Evolutionary conservation across 2,113 vertebrate species (phyloP), one percentile per base, ranked within the genome.

Genomic region (Cettia cetti): DNA sequence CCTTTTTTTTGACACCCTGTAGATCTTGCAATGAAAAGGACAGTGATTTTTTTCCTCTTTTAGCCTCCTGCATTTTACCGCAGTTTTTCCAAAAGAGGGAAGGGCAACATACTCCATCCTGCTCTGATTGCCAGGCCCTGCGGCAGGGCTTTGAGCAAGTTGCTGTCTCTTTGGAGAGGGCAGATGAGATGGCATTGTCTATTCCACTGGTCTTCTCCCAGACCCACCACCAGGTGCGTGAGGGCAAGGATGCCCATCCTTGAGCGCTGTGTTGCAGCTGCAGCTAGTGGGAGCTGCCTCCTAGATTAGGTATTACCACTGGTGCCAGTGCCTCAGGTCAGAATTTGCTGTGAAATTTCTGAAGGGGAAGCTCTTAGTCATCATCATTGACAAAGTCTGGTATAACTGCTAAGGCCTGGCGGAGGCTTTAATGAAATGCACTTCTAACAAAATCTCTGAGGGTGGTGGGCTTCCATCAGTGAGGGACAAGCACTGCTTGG

Each of bases 71-170:
- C 35, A 50, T 44, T 63, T 77, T 74, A 54, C 17, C 14, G 42
- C 19, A 22, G 13, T 13, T 68, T 52, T 60, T 60, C 15, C 27
- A 44, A 60, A 45, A 52, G 53, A 23, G 37, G n/a, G 31, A 52
- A 85, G 37, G 49, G 28, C 0, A 2, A 9, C 7, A 7, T 27
- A 56, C 16, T 8, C 2, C 1, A 52, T 45, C 39, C 28, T 59
- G 18, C 12, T 61, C 19, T 49, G 61, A 64, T 42, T 52, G 11
- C 23, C 3, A 4, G 18, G 16, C 4, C 83, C n/a, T 53, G 28
- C 1, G 6, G 21, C 52, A 66, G 37, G 42, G 26, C 11, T 78
- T 77, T 0, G 0, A 49, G 31, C 10, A 72, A 1, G 1, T 33
- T 59, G 47, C 49, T 79, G 17, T 26, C 45, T 74, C 26, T 66